Conservation (phyloP, 2,888 invertebrate genomes). For the Rhodophaea formosa region DNA sequence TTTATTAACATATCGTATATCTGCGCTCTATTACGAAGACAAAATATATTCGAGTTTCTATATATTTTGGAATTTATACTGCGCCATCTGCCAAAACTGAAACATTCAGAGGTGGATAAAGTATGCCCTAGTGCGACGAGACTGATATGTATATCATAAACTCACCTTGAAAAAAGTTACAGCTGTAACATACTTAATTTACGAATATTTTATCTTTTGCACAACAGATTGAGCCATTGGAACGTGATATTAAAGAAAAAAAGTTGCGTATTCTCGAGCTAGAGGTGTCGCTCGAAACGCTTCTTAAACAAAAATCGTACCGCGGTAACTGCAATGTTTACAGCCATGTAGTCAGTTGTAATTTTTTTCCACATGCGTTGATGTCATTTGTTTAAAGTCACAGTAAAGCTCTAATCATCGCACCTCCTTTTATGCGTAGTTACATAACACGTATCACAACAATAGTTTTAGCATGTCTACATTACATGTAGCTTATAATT, state of each 20-base stretch:
- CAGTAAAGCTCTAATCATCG: slow-evolving; percentile 31
- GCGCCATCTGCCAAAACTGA: no score
- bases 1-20: no score
- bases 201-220: slow-evolving; percentile 4
- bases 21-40: no score
- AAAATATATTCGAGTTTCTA: no score
- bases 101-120: no score
- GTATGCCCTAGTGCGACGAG: no score
- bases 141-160: slow-evolving; percentile 8
- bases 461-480: slow-evolving; percentile 10
- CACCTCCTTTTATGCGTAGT: slow-evolving; percentile 27
- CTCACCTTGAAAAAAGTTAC: slow-evolving; percentile 62
- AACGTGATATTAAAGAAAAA: slow-evolving; percentile 91
- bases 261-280: slow-evolving; percentile 90
- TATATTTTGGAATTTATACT: no score
- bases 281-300: slow-evolving; percentile 90
- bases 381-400: slow-evolving; percentile 28
- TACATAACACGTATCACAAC: slow-evolving; percentile 6
- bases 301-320: slow-evolving; percentile 87
- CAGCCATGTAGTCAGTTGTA: slow-evolving; percentile 60
- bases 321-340: slow-evolving; percentile 64
- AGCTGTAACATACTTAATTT: slow-evolving; percentile 46
- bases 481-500: background rate
- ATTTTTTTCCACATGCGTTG: slow-evolving; percentile 58
- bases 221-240: slow-evolving; percentile 89